Conservation (phyloP, 2,113 vertebrate species). For the Chaetodon auriga region DNA sequence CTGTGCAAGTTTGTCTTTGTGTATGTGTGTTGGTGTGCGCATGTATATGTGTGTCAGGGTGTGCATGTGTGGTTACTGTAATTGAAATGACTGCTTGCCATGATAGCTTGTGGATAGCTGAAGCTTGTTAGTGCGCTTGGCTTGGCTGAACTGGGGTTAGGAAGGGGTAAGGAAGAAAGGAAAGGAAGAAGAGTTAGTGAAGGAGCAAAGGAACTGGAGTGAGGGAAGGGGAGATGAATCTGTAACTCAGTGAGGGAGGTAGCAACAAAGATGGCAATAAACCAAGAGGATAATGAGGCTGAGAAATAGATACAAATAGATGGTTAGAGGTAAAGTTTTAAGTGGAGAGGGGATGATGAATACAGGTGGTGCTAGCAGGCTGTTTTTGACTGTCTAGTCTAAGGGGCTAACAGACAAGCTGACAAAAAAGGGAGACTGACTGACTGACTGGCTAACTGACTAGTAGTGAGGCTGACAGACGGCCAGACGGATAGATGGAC, state of each 20-base stretch:
- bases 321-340: slow-evolving; percentile 26
- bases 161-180: slow-evolving; percentile 15
- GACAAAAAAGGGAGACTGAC: slow-evolving; percentile 40
- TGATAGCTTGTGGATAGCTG: slow-evolving; percentile 66
- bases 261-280: slow-evolving; percentile 27
- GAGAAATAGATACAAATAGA: slow-evolving; percentile 17
- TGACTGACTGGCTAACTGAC: slow-evolving; percentile 48
- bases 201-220: neutral
- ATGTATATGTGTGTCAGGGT: slow-evolving; percentile 12
- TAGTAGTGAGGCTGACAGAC: slow-evolving; percentile 67
- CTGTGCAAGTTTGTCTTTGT: slow-evolving; percentile 23
- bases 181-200: slow-evolving; percentile 12
- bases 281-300: slow-evolving; percentile 40
- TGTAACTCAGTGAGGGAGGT: neutral
- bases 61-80: slow-evolving; percentile 38
- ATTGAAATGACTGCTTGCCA: slow-evolving; percentile 70
- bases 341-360: slow-evolving; percentile 25
- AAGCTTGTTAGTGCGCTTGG: slow-evolving; percentile 65
- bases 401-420: slow-evolving; percentile 49
- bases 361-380: slow-evolving; percentile 60
- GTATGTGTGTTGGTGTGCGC: slow-evolving; percentile 8
- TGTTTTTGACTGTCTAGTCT: slow-evolving; percentile 43
- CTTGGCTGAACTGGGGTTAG: slow-evolving; percentile 55
- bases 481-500: slow-evolving; percentile 72
- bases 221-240: slow-evolving; percentile 3